Evolutionary conservation across 2,113 vertebrate genomes (phyloP), one percentile per base, ranked within the genome.

Genomic region (Barbus barbus): DNA sequence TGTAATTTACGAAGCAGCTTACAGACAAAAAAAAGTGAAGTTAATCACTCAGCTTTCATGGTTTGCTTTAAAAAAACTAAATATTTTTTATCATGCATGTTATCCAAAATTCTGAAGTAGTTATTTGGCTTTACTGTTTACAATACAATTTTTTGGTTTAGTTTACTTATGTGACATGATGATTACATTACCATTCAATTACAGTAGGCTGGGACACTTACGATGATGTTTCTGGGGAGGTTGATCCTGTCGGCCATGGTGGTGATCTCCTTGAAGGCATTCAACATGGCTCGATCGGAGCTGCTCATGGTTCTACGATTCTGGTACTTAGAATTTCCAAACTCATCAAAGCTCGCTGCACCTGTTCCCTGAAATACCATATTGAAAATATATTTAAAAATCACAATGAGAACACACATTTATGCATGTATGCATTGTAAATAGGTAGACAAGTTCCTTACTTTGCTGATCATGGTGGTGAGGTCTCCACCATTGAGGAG

Each of bases 221-320:
- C 98, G 80, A 99, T 94, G 85, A 99, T 99, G 92, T 99, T 99
- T 88, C 97, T 95, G 9, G 98, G 98, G 82, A 99, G 96, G 94
- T 99, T 99, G 92, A 99, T 99, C 93, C 98, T 96, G 92, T 99
- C 98, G 1, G 98, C 96, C 98, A 99, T 99, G 87, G 96, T 99
- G 0, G 94, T 97, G 82, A 99, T 99, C 90, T 99, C 98, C 93
- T 98, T 99, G 78, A 99, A 99, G 58, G 98, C 98, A 9, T 99
- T 98, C 91, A 99, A 96, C 97, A 99, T 99, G 4, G 98, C 98
- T 41, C 98, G 94, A 92, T 99, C 98, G 2, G 97, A 98, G 87
- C 97, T 99, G 92, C 97, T 99, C 97, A 99, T 98, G 46, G 98
- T 98, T 89, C 98, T 95, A 13, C 98, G 96, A 90, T 99, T 99